Conservation (phyloP, 2,888 invertebrate species). For the Didymodactylos carnosus region DNA sequence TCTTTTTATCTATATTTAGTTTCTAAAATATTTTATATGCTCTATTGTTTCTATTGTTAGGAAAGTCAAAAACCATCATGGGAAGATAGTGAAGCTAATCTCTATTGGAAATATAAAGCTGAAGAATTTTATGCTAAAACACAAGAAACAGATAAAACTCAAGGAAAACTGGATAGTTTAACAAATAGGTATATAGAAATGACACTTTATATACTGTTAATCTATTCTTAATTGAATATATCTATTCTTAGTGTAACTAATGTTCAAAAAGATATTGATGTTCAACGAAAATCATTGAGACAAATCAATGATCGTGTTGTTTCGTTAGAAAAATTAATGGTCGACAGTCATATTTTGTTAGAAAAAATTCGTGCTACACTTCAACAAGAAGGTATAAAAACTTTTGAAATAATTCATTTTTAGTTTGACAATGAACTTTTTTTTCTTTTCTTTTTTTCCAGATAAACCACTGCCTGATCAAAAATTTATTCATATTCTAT, state of each 20-base stretch:
- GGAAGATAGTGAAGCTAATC: background rate
- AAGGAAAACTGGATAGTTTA: background rate
- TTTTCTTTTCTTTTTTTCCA: no score
- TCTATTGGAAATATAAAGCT: background rate
- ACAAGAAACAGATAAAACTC: background rate
- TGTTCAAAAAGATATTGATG: constrained; percentile 6
- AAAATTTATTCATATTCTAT: constrained; percentile 23
- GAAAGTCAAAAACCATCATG: background rate
- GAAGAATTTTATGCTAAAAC: background rate
- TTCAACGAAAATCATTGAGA: constrained; percentile 8
- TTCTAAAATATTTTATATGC: no score
- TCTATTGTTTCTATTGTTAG: no score
- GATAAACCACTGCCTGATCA: constrained; percentile 6
- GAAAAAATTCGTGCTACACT: constrained; percentile 7
- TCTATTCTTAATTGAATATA: background rate
- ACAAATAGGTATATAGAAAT: background rate
- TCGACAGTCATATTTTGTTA: constrained; percentile 3
- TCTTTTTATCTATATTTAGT: no score
- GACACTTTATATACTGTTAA: background rate
- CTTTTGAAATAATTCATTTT: constrained; percentile 1
- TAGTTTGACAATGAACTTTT: background rate
- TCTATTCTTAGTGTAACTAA: background rate
- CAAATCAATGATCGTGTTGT: constrained; percentile 9
- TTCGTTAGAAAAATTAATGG: constrained; percentile 2
- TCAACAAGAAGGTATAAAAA: constrained; percentile 7